These are phyloP conservation scores for Pentalonia nigronervosa DNA, from an alignment of 1,140 invertebrate species.

Conservation along the genomic window DNA sequence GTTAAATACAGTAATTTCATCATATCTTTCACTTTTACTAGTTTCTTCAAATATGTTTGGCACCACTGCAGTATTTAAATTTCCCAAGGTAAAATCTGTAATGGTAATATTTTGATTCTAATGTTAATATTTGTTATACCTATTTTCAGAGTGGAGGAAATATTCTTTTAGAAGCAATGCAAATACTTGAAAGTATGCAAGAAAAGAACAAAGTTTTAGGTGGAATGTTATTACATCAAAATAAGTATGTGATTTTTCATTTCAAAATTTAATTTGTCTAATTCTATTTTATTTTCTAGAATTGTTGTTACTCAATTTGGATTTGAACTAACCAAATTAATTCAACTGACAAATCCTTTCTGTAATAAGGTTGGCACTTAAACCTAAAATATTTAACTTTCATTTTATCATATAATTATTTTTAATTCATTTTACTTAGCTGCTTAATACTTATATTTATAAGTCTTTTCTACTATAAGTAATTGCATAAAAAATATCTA, in stretches of 20 bases:
- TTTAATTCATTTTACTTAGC: not conserved
- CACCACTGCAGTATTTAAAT: constrained; percentile 75
- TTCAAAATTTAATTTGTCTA: not conserved
- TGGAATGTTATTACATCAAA: constrained; percentile 81
- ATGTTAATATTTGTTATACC: not conserved
- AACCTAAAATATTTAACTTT: not conserved
- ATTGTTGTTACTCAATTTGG: constrained; percentile 80
- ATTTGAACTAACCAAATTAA: constrained; percentile 75
- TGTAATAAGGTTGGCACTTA: constrained; percentile 74
- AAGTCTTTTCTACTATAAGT: not conserved
- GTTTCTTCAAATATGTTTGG: constrained; percentile 80
- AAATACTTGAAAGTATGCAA: constrained; percentile 80
- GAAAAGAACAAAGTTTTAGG: constrained; percentile 76
- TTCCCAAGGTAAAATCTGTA: constrained; percentile 74
- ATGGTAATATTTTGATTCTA: constrained; percentile 4
- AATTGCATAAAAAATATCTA: not conserved
- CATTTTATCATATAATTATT: not conserved
- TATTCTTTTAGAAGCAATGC: constrained; percentile 81
- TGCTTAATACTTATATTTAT: not conserved
- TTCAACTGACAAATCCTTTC: constrained; percentile 82
- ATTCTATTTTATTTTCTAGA: constrained; percentile 66
- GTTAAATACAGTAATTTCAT: constrained; percentile 83
- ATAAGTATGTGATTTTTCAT: constrained; percentile 69
- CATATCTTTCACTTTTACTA: constrained; percentile 81
- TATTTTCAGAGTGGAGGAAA: constrained; percentile 77